Base-by-base conservation (phyloP, 2,888 invertebrate species). In the Xiphydria camelus region DNA sequence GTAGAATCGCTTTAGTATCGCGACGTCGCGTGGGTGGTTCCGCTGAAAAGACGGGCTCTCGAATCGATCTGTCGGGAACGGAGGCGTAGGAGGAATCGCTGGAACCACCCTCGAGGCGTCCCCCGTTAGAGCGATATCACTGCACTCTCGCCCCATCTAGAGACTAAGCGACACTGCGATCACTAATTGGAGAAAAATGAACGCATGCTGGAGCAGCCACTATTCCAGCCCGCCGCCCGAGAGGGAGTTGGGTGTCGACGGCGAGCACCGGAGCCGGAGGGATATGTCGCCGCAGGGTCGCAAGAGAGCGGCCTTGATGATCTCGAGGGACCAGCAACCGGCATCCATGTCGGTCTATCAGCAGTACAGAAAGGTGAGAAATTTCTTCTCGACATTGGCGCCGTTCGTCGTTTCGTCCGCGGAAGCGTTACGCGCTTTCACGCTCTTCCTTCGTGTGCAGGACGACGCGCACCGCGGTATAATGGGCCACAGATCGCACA, bases 201-300 rank as follows among this genome's bases (percentile, higher is more conserved):
- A 55, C 58, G 53, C 49, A 49, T 55, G 49, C 49, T 49, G 53
- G 53, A 51, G 57, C 67, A 76, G 75, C 70, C 75, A 75, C 66
- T 73, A 72, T 69, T 76, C 67, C 53, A 78, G 78, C 62, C 78
- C 78, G 42, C 78, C 78, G 41, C 77, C 77, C 22, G 78, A 78
- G 58, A 70, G 77, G 51, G 77, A 77, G 51, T 63, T 74, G 79
- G 85, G 67, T 57, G 52, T 73, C 47, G 83, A 82, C 52, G 82
- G 84, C 60, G 84, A 87, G 60, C 83, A 89, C 69, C 83, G 86
- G 65, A 91, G 89, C 60, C 83, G 91, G 63, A 84, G 92, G 64
- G 92, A 92, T 73, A 88, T 90, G 84, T 91, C 91, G 48, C 88
- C 89, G 38, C 86, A 87, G 56, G 86, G 86, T 55, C 81, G 87